phyloP scores from a whole-genome alignment of 2,113 vertebrate species.

The Ibidorhyncha struthersii region DNA sequence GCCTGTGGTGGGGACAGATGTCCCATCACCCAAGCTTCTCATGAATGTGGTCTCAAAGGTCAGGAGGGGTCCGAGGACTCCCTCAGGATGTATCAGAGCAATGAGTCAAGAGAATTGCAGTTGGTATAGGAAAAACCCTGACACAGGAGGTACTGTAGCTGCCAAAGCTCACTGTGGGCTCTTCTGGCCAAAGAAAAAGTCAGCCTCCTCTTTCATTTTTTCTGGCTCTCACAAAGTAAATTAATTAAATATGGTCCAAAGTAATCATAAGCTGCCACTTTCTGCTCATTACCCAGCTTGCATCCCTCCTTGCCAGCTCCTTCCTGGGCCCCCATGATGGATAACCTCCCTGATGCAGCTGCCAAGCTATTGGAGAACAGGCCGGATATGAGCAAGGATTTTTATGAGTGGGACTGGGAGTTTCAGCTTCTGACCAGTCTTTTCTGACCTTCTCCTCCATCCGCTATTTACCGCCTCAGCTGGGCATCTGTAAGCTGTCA shows the following conservation, averaged over 20 bases:
- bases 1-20: background rate
- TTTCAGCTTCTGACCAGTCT: background rate
- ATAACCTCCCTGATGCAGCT: background rate
- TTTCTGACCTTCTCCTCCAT: background rate
- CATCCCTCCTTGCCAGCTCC: background rate
- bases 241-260: background rate
- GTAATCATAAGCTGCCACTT: background rate
- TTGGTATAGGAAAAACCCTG: background rate
- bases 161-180: background rate
- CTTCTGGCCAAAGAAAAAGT: background rate
- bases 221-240: background rate
- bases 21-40: background rate
- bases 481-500: background rate
- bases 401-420: background rate
- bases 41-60: background rate
- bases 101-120: background rate
- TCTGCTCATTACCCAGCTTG: background rate
- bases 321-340: background rate
- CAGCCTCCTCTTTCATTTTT: background rate
- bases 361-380: background rate
- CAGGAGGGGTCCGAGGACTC: background rate
- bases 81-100: background rate
- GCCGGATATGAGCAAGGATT: background rate
- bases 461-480: background rate
- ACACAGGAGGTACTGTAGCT: fast-evolving